Conservation (phyloP, 2,888 invertebrate species). For the Tortrix viridana region DNA sequence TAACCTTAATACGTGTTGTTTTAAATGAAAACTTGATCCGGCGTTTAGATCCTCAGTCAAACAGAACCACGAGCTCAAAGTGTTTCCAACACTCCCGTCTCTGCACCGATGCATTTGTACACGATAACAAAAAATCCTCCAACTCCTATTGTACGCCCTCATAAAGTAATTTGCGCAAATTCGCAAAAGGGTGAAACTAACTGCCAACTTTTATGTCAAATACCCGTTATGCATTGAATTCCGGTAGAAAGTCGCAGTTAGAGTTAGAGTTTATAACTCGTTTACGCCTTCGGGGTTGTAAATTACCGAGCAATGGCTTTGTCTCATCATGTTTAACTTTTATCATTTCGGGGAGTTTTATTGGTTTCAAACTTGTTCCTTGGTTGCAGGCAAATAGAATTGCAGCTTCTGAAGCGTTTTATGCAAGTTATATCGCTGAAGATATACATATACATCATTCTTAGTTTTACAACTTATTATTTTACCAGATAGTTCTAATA, state of each 20-base stretch:
- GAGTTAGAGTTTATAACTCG: conserved; percentile 63
- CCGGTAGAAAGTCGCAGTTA: conserved; percentile 59
- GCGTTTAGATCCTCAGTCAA: background rate
- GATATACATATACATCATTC: no score
- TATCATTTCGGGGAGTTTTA: conserved; percentile 3
- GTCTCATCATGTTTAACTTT: conserved; percentile 23
- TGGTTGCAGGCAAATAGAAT: background rate
- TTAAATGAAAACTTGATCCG: no score
- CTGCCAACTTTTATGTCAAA: conserved; percentile 67
- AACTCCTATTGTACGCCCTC: conserved; percentile 66
- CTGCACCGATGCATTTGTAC: conserved; percentile 66
- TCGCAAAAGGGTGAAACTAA: conserved; percentile 79
- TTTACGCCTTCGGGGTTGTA: conserved; percentile 49
- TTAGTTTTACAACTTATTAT: no score
- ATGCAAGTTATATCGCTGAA: background rate
- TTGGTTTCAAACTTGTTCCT: background rate
- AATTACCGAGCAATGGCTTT: conserved; percentile 38
- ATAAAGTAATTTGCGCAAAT: conserved; percentile 83
- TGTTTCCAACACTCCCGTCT: conserved; percentile 38
- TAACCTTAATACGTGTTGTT: no score
- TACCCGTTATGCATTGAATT: conserved; percentile 68
- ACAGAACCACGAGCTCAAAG: background rate
- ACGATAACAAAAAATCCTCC: conserved; percentile 65
- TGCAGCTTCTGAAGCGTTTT: background rate
- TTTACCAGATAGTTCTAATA: no score